Conservation (phyloP, 2,888 invertebrate genomes). For the Perizoma flavofasciatum region DNA sequence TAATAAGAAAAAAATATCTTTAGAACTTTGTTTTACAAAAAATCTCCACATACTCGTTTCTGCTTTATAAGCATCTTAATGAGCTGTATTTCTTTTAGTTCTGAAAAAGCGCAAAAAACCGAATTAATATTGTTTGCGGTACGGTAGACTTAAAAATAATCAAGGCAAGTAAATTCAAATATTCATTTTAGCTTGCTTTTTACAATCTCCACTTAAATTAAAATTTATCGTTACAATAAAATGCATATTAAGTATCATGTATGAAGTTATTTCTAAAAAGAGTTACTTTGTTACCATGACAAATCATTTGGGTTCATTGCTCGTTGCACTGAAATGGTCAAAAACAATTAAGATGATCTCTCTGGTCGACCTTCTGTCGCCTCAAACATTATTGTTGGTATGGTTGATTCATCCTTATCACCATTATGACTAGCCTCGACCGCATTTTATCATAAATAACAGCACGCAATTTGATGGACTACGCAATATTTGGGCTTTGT, state of each 20-base stretch:
- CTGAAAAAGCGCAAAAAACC: constrained; percentile 17
- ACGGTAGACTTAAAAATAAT: constrained; percentile 28
- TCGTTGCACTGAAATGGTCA: constrained; percentile 35
- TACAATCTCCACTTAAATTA: constrained; percentile 34
- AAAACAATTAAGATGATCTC: constrained; percentile 33
- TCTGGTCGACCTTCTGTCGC: constrained; percentile 23
- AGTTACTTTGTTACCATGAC: constrained; percentile 33
- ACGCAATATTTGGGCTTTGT: too few relatives aligned
- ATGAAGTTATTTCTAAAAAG: constrained; percentile 36
- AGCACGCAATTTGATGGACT: too few relatives aligned
- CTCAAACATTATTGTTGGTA: constrained; percentile 2
- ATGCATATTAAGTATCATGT: constrained; percentile 32
- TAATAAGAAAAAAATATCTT: too few relatives aligned
- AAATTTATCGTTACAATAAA: constrained; percentile 40
- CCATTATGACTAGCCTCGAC: too few relatives aligned
- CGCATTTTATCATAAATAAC: too few relatives aligned
- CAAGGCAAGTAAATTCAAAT: constrained; percentile 25
- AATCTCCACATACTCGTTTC: too few relatives aligned
- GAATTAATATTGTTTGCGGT: constrained; percentile 4
- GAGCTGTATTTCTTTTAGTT: constrained; percentile 2
- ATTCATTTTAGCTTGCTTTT: constrained; percentile 34
- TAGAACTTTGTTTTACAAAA: too few relatives aligned
- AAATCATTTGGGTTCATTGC: constrained; percentile 38
- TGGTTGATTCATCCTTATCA: constrained; percentile 11
- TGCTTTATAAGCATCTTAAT: neutral